phyloP scores from a whole-genome alignment of 2,797 vertebrate genomes.

The Pangasius krempfi region DNA sequence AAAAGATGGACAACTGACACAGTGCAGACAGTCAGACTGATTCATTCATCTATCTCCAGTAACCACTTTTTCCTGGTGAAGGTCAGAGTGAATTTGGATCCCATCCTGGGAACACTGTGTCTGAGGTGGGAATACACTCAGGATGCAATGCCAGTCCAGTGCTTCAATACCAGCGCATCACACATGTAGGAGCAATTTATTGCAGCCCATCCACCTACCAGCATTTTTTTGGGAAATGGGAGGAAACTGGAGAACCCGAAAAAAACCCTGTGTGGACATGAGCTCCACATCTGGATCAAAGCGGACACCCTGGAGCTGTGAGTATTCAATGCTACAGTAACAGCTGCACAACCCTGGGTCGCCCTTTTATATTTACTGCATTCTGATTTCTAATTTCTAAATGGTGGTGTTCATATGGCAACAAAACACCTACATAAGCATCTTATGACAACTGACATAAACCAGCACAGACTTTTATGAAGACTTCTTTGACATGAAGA shows the following conservation, averaged over 20 bases:
- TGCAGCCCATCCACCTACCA: neutral
- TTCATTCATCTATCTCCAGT: conserved; percentile 1
- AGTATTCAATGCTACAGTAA: too few species aligned
- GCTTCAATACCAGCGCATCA: too few species aligned
- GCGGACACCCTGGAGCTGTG: neutral
- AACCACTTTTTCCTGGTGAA: neutral
- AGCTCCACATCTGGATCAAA: neutral
- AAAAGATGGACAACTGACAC: conserved; percentile 1
- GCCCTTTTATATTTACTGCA: neutral
- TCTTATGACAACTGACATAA: neutral
- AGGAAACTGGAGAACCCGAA: neutral
- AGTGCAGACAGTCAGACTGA: neutral
- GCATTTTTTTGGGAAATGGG: neutral
- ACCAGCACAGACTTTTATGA: neutral
- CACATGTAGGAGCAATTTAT: neutral
- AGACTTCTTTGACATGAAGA: neutral
- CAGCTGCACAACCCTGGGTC: neutral
- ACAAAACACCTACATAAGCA: neutral
- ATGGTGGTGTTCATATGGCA: neutral
- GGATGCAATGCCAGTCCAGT: neutral
- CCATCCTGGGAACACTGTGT: too few species aligned
- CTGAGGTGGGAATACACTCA: neutral
- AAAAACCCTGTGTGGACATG: neutral
- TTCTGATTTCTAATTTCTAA: neutral
- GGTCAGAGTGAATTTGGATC: neutral